Conservation (phyloP, 2,888 invertebrate species). For the Eucera pruinosa region DNA sequence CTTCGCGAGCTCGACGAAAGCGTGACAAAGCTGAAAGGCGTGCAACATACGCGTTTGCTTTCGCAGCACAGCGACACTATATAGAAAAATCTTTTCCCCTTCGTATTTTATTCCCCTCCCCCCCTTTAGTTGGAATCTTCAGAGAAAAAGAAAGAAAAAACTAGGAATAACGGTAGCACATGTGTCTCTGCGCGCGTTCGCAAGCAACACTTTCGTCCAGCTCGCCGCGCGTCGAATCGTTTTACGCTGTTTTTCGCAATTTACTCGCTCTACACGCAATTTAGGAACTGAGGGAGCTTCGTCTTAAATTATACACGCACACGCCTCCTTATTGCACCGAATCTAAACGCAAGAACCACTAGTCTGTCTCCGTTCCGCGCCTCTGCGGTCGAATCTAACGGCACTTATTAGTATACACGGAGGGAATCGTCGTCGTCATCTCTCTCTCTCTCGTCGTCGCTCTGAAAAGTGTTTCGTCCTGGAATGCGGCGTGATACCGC, state of each 20-base stretch:
- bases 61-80: background rate
- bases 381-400: slow-evolving; percentile 66
- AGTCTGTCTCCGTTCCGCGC: slow-evolving; percentile 35
- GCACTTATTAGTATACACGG: slow-evolving; percentile 62
- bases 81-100: too few species aligned
- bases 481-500: slow-evolving; percentile 13
- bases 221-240: slow-evolving; percentile 50
- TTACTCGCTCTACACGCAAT: slow-evolving; percentile 61
- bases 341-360: slow-evolving; percentile 66
- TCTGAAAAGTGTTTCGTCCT: slow-evolving; percentile 14
- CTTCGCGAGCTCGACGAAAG: slow-evolving; percentile 58
- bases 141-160: background rate
- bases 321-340: slow-evolving; percentile 77
- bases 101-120: background rate
- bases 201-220: slow-evolving; percentile 34
- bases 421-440: slow-evolving; percentile 45
- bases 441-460: slow-evolving; percentile 26
- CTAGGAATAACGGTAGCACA: slow-evolving; percentile 22
- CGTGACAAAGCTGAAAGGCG: slow-evolving; percentile 53
- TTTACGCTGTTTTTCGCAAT: slow-evolving; percentile 61
- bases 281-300: slow-evolving; percentile 74
- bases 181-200: background rate
- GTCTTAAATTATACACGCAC: slow-evolving; percentile 64
- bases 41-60: slow-evolving; percentile 25
- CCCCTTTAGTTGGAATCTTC: background rate